phyloP scores from a whole-genome alignment of 2,888 invertebrate genomes.

The Lissonota sp. region DNA sequence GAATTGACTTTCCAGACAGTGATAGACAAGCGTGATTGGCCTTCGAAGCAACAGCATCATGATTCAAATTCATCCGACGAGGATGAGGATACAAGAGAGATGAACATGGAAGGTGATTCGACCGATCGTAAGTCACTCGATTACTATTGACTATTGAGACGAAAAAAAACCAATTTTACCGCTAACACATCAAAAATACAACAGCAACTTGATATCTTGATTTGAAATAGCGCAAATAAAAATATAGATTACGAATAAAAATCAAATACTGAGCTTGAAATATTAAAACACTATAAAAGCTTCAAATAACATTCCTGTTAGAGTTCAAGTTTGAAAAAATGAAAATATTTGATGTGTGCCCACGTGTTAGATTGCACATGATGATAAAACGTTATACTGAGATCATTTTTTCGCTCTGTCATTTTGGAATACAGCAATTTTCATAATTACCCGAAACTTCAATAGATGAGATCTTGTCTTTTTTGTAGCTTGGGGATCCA shows the following conservation, averaged over 20 bases:
- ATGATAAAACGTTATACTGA: too few species aligned
- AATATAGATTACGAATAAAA: too few species aligned
- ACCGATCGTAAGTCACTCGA: conserved; percentile 83
- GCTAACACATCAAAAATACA: too few species aligned
- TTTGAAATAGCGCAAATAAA: too few species aligned
- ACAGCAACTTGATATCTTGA: neutral
- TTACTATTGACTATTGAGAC: conserved; percentile 34
- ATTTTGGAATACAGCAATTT: conserved; percentile 10
- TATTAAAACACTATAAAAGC: too few species aligned
- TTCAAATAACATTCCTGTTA: too few species aligned
- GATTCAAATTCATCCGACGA: conserved; percentile 84
- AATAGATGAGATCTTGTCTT: neutral
- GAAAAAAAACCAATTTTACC: too few species aligned
- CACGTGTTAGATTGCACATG: too few species aligned
- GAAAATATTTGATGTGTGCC: too few species aligned
- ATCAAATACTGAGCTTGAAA: too few species aligned
- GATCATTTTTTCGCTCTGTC: too few species aligned
- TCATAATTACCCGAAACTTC: neutral
- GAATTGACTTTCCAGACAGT: conserved; percentile 85
- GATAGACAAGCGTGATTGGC: conserved; percentile 84
- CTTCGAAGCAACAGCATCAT: conserved; percentile 75
- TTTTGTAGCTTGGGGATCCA: conserved; percentile 74
- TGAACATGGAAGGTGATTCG: conserved; percentile 83
- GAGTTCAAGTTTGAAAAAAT: too few species aligned
- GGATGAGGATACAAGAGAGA: conserved; percentile 83